These are phyloP conservation scores for Tiphia femorata DNA, from an alignment of 2,888 invertebrate genomes.

Conservation along the genomic window DNA sequence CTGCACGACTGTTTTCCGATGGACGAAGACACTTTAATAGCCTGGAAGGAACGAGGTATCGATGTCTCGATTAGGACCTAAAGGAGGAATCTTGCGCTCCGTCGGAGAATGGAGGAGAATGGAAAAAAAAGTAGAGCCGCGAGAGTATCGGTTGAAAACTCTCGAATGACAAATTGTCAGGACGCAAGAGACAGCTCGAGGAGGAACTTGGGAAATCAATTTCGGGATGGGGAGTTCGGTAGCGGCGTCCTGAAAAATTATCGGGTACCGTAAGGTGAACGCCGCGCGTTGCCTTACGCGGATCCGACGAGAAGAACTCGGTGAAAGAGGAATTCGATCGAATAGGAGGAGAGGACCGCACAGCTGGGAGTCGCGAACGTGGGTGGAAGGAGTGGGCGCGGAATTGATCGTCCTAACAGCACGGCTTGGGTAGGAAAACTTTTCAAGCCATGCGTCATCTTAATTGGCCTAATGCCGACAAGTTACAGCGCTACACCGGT, in stretches of 20 bases:
- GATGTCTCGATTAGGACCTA: no score
- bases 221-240: no score
- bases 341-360: neutral
- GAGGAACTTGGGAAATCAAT: conserved; percentile 39
- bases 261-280: no score
- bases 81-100: no score
- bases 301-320: neutral
- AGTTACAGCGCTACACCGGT: conserved; percentile 42
- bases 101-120: no score
- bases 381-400: conserved; percentile 9
- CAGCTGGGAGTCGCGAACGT: neutral
- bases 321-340: conserved; percentile 1
- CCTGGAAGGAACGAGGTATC: no score
- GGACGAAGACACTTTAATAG: no score
- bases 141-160: no score
- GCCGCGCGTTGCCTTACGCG: conserved; percentile 1
- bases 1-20: no score
- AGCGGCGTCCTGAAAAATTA: conserved; percentile 38
- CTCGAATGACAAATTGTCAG: conserved; percentile 6
- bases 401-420: conserved; percentile 51
- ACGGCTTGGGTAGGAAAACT: conserved; percentile 45
- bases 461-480: conserved; percentile 62
- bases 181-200: neutral
- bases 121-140: no score
- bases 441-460: conserved; percentile 59